phyloP scores from a whole-genome alignment of 2,113 vertebrate species.

The Leptobrachium ailaonicum region DNA sequence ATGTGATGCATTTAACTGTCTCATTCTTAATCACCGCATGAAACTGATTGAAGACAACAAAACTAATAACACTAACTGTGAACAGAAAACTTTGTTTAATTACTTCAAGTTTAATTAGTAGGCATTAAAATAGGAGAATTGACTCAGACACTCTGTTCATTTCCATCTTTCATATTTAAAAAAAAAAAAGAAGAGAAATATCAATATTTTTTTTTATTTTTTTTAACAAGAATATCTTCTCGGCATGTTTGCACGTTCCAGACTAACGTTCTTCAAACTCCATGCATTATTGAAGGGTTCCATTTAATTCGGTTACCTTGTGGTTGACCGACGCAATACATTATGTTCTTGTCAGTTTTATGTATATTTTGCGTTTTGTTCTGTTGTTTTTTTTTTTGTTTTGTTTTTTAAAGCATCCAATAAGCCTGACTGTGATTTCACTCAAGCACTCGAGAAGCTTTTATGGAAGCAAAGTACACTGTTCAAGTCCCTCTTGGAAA shows the following conservation, averaged over 20 bases:
- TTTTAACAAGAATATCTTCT: background rate
- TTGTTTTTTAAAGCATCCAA: slow-evolving; percentile 1
- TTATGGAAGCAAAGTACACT: background rate
- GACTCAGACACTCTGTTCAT: slow-evolving; percentile 42
- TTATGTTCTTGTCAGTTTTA: slow-evolving; percentile 28
- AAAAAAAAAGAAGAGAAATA: slow-evolving; percentile 5
- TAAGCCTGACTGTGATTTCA: slow-evolving; percentile 14
- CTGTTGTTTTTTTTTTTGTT: slow-evolving; percentile 31
- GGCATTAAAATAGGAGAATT: slow-evolving; percentile 42
- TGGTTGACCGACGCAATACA: slow-evolving; percentile 22
- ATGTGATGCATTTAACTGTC: slow-evolving; percentile 50
- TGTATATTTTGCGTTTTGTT: slow-evolving; percentile 18
- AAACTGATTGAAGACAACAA: slow-evolving; percentile 51
- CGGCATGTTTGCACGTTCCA: background rate
- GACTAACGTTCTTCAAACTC: slow-evolving; percentile 10
- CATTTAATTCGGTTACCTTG: slow-evolving; percentile 33
- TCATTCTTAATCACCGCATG: slow-evolving; percentile 50
- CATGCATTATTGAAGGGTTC: slow-evolving; percentile 40
- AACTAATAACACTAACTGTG: slow-evolving; percentile 43
- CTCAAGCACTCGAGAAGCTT: background rate
- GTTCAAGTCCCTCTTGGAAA: background rate
- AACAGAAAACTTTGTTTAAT: slow-evolving; percentile 49
- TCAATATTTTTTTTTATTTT: slow-evolving; percentile 3
- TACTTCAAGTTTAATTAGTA: slow-evolving; percentile 48
- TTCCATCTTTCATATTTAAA: slow-evolving; percentile 31